Percentiles rank a stretch among this genome's conserved stretches.
phyloP scores from a whole-genome alignment of 2,113 vertebrate species.

The Marmota monax region DNA sequence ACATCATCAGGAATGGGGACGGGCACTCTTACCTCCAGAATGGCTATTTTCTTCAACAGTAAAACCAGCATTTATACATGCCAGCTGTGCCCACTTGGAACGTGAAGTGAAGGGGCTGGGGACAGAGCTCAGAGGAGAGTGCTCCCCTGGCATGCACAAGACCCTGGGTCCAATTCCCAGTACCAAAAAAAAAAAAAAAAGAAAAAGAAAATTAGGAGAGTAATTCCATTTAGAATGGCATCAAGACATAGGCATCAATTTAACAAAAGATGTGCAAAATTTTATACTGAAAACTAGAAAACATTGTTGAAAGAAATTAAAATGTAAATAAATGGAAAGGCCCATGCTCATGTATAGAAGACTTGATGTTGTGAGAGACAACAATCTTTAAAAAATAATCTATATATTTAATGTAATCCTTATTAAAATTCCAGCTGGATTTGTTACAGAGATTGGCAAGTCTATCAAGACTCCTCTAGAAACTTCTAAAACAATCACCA shows the following conservation, averaged over 20 bases:
- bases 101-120: too few relatives aligned
- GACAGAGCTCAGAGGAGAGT: too few relatives aligned
- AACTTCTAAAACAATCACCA: too few relatives aligned
- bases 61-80: too few relatives aligned
- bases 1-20: too few relatives aligned
- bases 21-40: too few relatives aligned
- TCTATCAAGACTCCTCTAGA: neutral
- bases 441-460: neutral
- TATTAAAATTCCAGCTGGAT: neutral
- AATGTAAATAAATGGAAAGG: neutral
- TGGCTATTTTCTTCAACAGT: too few relatives aligned
- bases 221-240: neutral
- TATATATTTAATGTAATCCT: neutral
- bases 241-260: neutral
- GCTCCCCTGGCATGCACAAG: fast-evolving
- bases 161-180: too few relatives aligned
- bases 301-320: neutral
- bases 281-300: neutral
- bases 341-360: neutral
- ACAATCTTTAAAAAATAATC: neutral
- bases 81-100: too few relatives aligned
- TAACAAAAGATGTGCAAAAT: too few relatives aligned
- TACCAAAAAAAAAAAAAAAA: neutral
- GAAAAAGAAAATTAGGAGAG: neutral
- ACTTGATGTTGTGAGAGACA: neutral